phyloP scores from a whole-genome alignment of 23 tunicate species.

The Ciona savignyi region DNA sequence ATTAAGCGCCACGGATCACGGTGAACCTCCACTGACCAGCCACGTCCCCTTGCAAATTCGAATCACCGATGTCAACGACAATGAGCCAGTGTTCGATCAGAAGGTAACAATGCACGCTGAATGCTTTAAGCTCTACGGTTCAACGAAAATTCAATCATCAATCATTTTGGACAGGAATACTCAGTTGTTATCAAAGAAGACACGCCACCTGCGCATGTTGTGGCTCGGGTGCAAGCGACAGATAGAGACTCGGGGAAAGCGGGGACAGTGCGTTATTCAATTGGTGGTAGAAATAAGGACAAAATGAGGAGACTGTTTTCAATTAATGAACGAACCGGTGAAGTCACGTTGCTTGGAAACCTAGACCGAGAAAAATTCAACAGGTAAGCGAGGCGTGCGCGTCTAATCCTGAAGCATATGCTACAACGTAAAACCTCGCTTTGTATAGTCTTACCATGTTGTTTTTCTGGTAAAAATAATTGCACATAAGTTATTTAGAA shows the following conservation, averaged over 20 bases:
- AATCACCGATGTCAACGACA: conserved; percentile 22
- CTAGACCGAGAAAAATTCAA: conserved; percentile 44
- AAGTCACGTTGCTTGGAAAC: conserved; percentile 20
- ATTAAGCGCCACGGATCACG: too few species aligned
- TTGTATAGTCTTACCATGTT: too few species aligned
- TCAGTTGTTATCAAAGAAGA: conserved; percentile 22
- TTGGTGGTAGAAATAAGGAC: conserved; percentile 17
- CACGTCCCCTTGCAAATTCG: conserved; percentile 17
- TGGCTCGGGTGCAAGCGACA: conserved; percentile 28
- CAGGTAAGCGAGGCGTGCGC: conserved; percentile 14
- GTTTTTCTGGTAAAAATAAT: too few species aligned
- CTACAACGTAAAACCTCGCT: not conserved
- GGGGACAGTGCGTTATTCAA: conserved; percentile 34
- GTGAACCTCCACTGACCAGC: too few species aligned
- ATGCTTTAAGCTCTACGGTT: too few species aligned
- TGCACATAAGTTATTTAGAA: too few species aligned
- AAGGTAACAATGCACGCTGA: conserved; percentile 22
- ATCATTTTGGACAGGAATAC: conserved; percentile 18
- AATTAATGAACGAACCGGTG: conserved; percentile 30
- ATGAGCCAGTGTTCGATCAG: conserved; percentile 11
- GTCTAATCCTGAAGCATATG: not conserved
- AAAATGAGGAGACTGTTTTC: not conserved
- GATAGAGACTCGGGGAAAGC: conserved; percentile 37
- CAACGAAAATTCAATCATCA: not conserved
- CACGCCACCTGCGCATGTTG: conserved; percentile 22